These are phyloP conservation scores for Parauchenoglanis ngamensis DNA, from an alignment of 2,797 vertebrate genomes.

Conservation along the genomic window DNA sequence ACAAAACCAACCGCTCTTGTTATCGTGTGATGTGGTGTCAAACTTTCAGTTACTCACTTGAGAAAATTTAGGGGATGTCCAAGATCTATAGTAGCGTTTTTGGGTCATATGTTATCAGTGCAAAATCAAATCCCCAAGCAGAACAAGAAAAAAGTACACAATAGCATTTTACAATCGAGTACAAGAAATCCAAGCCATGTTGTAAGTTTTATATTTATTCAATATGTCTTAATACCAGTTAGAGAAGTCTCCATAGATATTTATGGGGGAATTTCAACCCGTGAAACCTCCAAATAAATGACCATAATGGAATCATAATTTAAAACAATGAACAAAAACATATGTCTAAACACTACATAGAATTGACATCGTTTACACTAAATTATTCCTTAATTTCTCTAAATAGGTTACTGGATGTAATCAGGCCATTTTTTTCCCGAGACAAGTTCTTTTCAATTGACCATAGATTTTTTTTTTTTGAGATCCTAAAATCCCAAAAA, in stretches of 20 bases:
- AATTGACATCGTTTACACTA: neutral
- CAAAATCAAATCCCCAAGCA: neutral
- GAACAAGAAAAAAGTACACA: neutral
- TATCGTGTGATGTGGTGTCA: conserved; percentile 8
- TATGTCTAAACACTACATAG: neutral
- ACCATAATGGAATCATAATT: neutral
- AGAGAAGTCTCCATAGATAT: neutral
- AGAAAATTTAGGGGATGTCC: conserved; percentile 52
- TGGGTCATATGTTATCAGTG: conserved; percentile 3
- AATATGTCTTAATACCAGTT: neutral
- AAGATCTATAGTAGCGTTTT: conserved; percentile 16
- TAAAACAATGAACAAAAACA: neutral
- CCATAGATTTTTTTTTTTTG: neutral
- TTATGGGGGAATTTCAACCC: neutral
- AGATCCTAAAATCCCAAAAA: neutral
- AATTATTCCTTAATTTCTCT: neutral
- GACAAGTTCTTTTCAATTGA: neutral
- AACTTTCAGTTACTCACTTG: conserved; percentile 36
- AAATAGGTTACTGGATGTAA: neutral
- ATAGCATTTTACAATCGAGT: neutral
- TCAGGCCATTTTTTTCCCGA: neutral
- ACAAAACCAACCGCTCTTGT: conserved; percentile 47
- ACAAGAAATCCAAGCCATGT: neutral
- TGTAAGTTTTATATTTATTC: conserved; percentile 23
- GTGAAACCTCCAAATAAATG: conserved; percentile 17